These are phyloP conservation scores for Syndactyla subalaris DNA, from an alignment of 2,797 vertebrate genomes.

Conservation along the genomic window DNA sequence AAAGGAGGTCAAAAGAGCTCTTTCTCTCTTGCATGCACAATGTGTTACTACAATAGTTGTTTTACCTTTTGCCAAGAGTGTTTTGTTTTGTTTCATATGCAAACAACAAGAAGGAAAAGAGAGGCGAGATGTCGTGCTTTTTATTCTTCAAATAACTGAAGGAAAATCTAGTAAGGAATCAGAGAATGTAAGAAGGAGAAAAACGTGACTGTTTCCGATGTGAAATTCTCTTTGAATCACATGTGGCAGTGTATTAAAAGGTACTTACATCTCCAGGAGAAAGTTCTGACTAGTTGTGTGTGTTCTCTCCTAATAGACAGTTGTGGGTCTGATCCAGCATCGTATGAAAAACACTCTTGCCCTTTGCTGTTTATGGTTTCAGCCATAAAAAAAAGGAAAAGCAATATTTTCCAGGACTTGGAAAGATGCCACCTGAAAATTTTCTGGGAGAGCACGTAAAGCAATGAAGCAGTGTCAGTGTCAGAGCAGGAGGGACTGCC, in stretches of 20 bases:
- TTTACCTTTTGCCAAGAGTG: background rate
- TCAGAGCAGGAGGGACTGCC: background rate
- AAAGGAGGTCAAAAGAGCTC: background rate
- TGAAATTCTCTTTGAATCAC: background rate
- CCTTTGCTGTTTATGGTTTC: background rate
- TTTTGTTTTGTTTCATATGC: background rate
- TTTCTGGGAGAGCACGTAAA: background rate
- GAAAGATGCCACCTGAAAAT: background rate
- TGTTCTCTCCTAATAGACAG: background rate
- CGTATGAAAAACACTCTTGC: background rate
- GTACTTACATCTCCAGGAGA: background rate
- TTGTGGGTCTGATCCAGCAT: background rate
- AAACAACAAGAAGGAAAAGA: background rate
- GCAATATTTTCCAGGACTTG: background rate
- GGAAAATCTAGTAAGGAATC: background rate
- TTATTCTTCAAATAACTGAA: background rate
- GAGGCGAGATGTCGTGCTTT: background rate
- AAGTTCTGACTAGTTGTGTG: background rate
- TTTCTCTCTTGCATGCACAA: background rate
- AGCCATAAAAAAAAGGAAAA: background rate
- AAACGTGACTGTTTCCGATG: background rate
- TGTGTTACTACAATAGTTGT: background rate
- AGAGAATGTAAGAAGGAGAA: background rate
- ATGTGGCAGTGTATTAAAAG: background rate
- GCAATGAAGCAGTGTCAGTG: background rate